Base-by-base conservation (phyloP, 2,113 vertebrate species). In the Eidolon helvum region DNA sequence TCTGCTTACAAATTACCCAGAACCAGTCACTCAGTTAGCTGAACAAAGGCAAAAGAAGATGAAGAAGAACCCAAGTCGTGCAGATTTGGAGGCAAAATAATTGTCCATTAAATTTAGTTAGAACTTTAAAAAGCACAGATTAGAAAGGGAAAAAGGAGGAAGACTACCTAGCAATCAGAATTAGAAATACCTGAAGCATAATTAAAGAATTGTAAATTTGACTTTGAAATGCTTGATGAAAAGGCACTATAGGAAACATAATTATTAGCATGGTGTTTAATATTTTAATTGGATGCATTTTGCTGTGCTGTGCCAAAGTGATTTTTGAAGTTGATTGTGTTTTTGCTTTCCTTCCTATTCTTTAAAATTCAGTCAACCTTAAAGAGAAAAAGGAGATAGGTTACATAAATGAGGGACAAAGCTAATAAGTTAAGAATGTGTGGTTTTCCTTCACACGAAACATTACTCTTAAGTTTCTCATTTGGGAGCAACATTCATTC, bases 181-280 rank as follows among this genome's bases (percentile, higher is more conserved):
- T 97, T 77, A 91, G 91, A 94, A 87, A 78, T 90, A 86, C 69
- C 90, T 86, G 95, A 63, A 89, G 87, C 55, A 71, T 91, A 94
- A 92, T 48, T 74, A 50, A 95, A 48, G 69, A 95, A 94, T 63
- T 90, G 40, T 69, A 93, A 91, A 95, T 94, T 87, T 92, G 57
- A 82, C 95, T 97, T 97, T 97, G 95, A 96, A 97, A 97, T 93
- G 68, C 90, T 93, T 96, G 97, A 98, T 96, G 94, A 97, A 97
- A 97, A 96, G 78, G 26, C 91, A 86, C 82, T 89, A 68, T 77
- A 96, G 88, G 82, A 98, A 98, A 94, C 75, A 61, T 93, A 97
- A 96, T 97, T 93, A 95, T 97, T 97, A 97, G 91, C 92, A 94
- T 92, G 91, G 72, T 85, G 77, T 97, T 96, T 97, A 95, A 95